Evolutionary conservation across 1,140 invertebrate species (phyloP), one percentile per base, ranked within the genome.

Genomic region (Aplysia californica): DNA sequence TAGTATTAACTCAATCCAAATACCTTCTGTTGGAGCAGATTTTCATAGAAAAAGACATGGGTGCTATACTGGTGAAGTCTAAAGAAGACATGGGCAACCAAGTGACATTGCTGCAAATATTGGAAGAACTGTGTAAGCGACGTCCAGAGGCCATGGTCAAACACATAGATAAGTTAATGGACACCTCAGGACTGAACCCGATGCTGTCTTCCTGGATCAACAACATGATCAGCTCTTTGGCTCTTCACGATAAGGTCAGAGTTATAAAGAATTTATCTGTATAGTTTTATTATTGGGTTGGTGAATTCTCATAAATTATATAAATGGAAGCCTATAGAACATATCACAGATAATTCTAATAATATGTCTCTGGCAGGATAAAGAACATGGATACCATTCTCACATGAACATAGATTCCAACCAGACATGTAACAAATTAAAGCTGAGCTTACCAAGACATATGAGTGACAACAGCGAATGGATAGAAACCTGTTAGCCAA

Each of bases 241-340:
- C 69, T n/a, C 15, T 78, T 3, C 41, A 73, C 36, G 50, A 58
- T 29, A 38, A 78, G 70, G 76, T 78, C 18, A 78, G 41, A 23
- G 0, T 36, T n/a, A 36, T 58, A 5, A 4, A 61, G 58, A 18
- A 18, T 31, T 61, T 18, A 6, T 61, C 29, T 10, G 10, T 10
- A 23, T 18, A 20, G 6, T 61, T 23, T 23, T 20, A 18, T 6
- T 18, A 10, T 26, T 18, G 10, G 58, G 10, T 26, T 20, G 10
- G 29, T 10, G 26, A 18, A 26, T 23, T 61, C 26, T 61, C 29
- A 10, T 18, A 61, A 29, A 18, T 50, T 50, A 50, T 50, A 50
- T n/a, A 50, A 15, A n/a, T 10, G n/a, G n/a, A 50, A 50, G 44
- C 10, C n/a, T 10, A 15, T 10, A 50, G 10, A 50, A 50, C 10